Evolutionary conservation across 2,113 vertebrate species (phyloP).

Genomic region (Cranoglanis bouderius): DNA sequence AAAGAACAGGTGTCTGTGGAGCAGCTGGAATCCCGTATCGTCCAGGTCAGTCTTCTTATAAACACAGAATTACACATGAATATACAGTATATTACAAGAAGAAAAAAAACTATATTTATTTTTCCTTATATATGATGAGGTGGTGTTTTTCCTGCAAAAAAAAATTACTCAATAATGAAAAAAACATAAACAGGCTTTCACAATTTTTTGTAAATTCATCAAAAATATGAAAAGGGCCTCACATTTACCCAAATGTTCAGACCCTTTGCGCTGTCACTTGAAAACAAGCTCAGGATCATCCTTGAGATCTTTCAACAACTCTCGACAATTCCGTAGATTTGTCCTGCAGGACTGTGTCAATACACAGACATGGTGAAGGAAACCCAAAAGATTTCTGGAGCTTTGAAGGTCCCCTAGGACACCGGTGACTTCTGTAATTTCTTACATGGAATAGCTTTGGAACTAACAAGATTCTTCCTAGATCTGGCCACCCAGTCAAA

Average conservation of each 20-base stretch:
- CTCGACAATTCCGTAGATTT: neutral
- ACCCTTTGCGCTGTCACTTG: neutral
- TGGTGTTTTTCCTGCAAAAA: neutral
- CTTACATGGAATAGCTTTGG: neutral
- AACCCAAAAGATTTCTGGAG: neutral
- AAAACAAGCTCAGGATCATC: neutral
- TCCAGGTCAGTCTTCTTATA: conserved; percentile 78
- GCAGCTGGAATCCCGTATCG: conserved; percentile 91
- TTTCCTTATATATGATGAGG: no score
- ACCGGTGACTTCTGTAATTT: neutral
- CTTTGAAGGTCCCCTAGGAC: neutral
- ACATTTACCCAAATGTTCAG: neutral
- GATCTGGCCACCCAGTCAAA: neutral
- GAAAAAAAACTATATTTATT: neutral
- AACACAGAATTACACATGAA: neutral
- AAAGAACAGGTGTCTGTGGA: conserved; percentile 87
- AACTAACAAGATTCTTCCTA: neutral
- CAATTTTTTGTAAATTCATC: neutral
- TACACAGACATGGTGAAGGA: neutral
- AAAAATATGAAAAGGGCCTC: neutral
- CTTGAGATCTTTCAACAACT: neutral
- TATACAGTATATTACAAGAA: neutral
- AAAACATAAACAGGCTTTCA: neutral
- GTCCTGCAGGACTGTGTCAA: neutral
- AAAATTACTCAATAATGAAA: neutral